A percentile compares a stretch with the other conserved stretches of the same genome.
These are phyloP conservation scores for Octomys mimax DNA, from an alignment of 2,797 vertebrate genomes.

Conservation along the genomic window DNA sequence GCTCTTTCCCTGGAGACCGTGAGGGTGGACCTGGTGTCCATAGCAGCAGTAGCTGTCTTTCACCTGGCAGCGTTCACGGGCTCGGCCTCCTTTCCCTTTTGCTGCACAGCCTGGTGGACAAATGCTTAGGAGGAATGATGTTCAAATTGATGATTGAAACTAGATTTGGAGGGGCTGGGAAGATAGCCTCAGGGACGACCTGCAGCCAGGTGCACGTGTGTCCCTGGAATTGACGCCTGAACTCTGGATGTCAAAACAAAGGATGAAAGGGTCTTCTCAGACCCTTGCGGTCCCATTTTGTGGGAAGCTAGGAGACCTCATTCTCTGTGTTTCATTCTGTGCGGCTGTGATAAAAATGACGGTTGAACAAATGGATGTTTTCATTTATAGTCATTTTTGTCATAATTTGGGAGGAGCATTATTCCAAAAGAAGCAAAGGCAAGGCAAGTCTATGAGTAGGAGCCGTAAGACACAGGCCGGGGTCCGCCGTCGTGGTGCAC, in stretches of 20 bases:
- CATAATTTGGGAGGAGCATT: background rate
- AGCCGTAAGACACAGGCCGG: background rate
- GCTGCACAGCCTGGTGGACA: background rate
- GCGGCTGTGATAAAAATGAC: background rate
- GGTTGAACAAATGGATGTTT: background rate
- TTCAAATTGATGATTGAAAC: slow-evolving; percentile 40
- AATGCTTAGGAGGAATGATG: background rate
- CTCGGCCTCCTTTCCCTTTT: background rate
- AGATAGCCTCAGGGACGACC: too few species aligned
- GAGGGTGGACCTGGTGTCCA: background rate
- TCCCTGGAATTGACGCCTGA: background rate
- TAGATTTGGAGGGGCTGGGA: background rate
- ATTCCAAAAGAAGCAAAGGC: background rate
- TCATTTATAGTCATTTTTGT: background rate
- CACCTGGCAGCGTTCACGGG: background rate
- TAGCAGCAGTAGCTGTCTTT: background rate
- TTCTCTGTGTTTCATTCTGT: background rate
- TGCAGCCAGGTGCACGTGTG: fast-evolving
- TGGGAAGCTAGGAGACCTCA: background rate
- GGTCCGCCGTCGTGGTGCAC: fast-evolving
- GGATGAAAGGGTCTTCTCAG: background rate
- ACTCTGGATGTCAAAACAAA: background rate
- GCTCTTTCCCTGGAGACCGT: background rate
- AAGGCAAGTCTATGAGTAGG: background rate
- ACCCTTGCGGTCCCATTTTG: background rate